Evolutionary conservation across 2,888 invertebrate species (phyloP).

Genomic region (Pollenia angustigena): DNA sequence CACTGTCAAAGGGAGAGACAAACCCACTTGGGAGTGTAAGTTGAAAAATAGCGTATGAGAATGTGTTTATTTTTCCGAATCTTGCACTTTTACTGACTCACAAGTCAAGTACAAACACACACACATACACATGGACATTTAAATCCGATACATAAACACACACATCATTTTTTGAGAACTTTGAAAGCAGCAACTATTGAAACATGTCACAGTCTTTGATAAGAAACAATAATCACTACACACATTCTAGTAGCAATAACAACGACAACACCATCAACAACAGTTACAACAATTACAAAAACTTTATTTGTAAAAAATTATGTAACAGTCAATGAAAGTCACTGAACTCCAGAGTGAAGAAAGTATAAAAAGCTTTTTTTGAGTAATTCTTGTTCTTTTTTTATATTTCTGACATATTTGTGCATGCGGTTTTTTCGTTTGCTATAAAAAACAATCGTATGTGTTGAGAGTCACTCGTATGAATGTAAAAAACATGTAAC

Average conservation of each 20-base stretch:
- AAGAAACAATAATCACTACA: background rate
- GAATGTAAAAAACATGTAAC: background rate
- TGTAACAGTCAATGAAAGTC: constrained; percentile 70
- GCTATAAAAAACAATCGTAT: background rate
- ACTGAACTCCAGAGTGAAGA: constrained; percentile 64
- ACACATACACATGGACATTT: background rate
- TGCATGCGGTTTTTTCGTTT: constrained; percentile 7
- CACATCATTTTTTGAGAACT: constrained; percentile 8
- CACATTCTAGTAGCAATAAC: background rate
- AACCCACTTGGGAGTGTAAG: constrained; percentile 64
- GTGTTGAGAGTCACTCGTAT: background rate
- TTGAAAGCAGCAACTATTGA: constrained; percentile 11
- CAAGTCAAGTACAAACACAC: background rate
- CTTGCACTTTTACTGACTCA: constrained; percentile 43
- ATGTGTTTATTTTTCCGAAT: background rate
- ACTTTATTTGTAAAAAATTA: constrained; percentile 61
- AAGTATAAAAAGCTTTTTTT: constrained; percentile 41
- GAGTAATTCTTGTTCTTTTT: background rate
- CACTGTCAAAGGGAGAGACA: constrained; percentile 50
- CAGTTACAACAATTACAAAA: background rate
- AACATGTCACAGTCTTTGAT: constrained; percentile 45
- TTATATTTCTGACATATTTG: constrained; percentile 32
- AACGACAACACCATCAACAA: background rate
- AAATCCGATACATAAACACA: background rate
- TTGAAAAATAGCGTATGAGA: constrained; percentile 32